A percentile compares a stretch with the other conserved stretches of the same genome.
phyloP scores from a whole-genome alignment of 2,113 vertebrate species.

The Plecturocebus donacophilus region DNA sequence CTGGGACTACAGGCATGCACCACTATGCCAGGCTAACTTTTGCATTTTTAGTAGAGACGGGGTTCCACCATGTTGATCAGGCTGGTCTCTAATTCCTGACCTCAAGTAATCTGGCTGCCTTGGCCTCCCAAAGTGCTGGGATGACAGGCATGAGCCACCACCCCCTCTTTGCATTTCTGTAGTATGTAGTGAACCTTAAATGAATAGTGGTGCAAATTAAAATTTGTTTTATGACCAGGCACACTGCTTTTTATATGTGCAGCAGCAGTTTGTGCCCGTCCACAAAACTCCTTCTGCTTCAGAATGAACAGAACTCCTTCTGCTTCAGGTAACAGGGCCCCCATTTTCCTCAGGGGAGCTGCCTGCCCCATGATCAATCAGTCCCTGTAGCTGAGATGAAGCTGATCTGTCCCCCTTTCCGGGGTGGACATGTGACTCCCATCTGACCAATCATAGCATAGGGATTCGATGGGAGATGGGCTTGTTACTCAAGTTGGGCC shows the following conservation, averaged over 20 bases:
- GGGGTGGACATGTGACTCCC: neutral
- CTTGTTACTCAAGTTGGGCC: neutral
- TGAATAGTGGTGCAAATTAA: neutral
- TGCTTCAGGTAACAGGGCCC: neutral
- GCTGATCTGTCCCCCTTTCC: neutral
- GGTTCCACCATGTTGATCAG: too few relatives aligned
- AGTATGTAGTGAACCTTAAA: neutral
- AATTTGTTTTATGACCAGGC: neutral
- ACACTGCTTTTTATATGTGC: fast-evolving
- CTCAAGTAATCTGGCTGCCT: too few relatives aligned
- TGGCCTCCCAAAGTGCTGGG: too few relatives aligned
- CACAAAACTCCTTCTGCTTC: fast-evolving
- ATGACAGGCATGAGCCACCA: too few relatives aligned
- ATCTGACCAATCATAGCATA: neutral
- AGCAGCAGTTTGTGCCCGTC: neutral
- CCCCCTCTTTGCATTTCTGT: neutral
- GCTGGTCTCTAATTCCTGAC: too few relatives aligned
- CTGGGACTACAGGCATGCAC: too few relatives aligned
- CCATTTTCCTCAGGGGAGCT: neutral
- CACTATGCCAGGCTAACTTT: too few relatives aligned
- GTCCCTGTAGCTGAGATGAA: neutral
- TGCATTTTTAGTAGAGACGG: too few relatives aligned
- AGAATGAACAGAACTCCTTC: fast-evolving
- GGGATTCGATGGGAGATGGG: neutral
- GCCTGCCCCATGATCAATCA: neutral